These are phyloP conservation scores for Bradysia coprophila DNA, from an alignment of 1,140 invertebrate species.

Conservation along the genomic window DNA sequence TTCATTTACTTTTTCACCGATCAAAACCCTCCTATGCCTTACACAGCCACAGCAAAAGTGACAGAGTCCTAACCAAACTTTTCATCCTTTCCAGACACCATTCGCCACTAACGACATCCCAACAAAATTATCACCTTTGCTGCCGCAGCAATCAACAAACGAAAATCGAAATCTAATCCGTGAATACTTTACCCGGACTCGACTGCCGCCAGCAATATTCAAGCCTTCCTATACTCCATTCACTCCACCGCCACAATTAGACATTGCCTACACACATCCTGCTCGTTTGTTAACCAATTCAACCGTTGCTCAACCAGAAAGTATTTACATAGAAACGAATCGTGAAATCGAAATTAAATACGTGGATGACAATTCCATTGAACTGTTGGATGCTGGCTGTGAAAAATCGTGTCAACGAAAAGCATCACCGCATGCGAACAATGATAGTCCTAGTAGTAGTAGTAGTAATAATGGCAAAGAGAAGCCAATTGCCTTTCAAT, in stretches of 20 bases:
- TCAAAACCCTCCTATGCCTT: too few relatives aligned
- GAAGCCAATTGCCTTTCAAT: not conserved
- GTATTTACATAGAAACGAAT: not conserved
- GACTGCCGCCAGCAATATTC: conserved; percentile 4
- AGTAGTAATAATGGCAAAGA: not conserved
- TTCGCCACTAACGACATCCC: not conserved
- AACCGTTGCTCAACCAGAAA: not conserved
- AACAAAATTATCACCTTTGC: not conserved
- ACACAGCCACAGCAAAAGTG: too few relatives aligned
- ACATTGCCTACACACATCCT: conserved; percentile 6
- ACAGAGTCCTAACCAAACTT: too few relatives aligned
- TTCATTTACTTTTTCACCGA: too few relatives aligned
- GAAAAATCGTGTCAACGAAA: too few relatives aligned
- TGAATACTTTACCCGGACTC: conserved; percentile 2
- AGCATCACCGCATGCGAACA: too few relatives aligned
- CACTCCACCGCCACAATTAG: not conserved
- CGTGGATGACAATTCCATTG: not conserved
- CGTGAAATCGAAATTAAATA: not conserved
- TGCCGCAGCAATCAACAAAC: too few relatives aligned
- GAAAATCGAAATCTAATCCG: conserved; percentile 3
- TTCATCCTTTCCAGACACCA: not conserved
- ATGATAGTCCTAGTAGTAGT: not conserved
- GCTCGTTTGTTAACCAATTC: not conserved
- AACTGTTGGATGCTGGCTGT: not conserved
- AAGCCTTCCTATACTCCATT: not conserved